Evolutionary conservation across 2,113 vertebrate species (phyloP), one percentile per base, ranked within the genome.

Genomic region (Puma concolor): DNA sequence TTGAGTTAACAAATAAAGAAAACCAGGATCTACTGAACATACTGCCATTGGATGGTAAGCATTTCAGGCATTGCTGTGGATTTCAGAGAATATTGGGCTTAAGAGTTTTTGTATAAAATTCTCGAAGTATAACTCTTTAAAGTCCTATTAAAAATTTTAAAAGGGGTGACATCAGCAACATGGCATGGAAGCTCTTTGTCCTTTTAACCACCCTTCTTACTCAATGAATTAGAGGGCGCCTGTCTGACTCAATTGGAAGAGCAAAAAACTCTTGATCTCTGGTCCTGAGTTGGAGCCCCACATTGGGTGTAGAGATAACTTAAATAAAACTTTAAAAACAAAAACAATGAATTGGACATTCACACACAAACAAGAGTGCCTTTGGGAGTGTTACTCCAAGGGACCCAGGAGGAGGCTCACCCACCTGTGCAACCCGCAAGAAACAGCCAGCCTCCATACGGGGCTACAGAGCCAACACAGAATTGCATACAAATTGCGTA

Each of bases 1-100:
- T 87, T 63, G 92, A 91, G 36, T 81, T 98, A 91, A 79, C 92
- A 77, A 21, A 71, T 15, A 17, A 64, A 12, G 89, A 96, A 79
- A 80, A 48, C 3, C 57, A 82, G 67, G 12, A 97, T 10, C 27
- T 95, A 11, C 23, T 88, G 94, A 52, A 90, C 48, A 60, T 16
- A 0, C 0, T 95, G 15, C 71, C 88, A 69, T 7, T 85, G 38
- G 85, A 95, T 60, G 93, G 96, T 97, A 72, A 98, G 96, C 41
- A n/a, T 17, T 71, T 48, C 0, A 48, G 63, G 52, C 33, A 31
- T 17, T 52, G 15, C 16, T 31, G 2, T 60, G 16, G 64, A 77
- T 87, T 66, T 96, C 72, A 69, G 54, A 82, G 57, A 77, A 48
- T 66, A 23, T 9, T 76, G 48, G 57, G 60, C 48, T 86, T 89